These are phyloP conservation scores for Enteromius unitaeniatus DNA, from an alignment of 2,797 vertebrate species.

Conservation along the genomic window DNA sequence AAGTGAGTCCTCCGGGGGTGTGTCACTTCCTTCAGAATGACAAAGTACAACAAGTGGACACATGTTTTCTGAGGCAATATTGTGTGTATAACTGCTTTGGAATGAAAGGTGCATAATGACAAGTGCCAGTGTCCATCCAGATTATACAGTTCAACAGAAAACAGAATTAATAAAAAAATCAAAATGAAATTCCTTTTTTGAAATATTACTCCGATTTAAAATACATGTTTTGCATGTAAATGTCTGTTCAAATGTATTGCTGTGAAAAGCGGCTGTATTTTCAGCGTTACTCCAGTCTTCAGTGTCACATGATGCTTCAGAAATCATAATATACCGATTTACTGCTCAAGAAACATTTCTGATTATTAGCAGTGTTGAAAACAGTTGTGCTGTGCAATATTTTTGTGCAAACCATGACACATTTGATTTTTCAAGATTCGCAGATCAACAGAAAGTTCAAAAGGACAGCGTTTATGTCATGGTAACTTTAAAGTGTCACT, in stretches of 20 bases:
- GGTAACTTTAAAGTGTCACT: not conserved
- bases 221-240: not conserved
- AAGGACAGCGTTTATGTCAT: not conserved
- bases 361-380: not conserved
- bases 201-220: not conserved
- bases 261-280: not conserved
- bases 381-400: not conserved
- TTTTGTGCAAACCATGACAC: not conserved
- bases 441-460: not conserved
- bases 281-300: not conserved
- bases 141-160: not conserved
- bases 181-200: not conserved
- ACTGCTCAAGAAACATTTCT: not conserved
- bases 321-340: not conserved
- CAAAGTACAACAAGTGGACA: not conserved
- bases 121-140: not conserved
- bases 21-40: not conserved
- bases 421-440: not conserved
- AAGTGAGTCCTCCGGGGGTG: not conserved
- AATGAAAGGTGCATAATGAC: not conserved
- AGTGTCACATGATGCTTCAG: not conserved
- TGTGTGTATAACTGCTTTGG: not conserved
- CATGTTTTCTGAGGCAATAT: not conserved
- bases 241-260: not conserved
- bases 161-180: not conserved